Percentiles rank a stretch among this genome's conserved stretches.
These are phyloP conservation scores for Arenaria interpres DNA, from an alignment of 2,113 vertebrate genomes.

Conservation along the genomic window DNA sequence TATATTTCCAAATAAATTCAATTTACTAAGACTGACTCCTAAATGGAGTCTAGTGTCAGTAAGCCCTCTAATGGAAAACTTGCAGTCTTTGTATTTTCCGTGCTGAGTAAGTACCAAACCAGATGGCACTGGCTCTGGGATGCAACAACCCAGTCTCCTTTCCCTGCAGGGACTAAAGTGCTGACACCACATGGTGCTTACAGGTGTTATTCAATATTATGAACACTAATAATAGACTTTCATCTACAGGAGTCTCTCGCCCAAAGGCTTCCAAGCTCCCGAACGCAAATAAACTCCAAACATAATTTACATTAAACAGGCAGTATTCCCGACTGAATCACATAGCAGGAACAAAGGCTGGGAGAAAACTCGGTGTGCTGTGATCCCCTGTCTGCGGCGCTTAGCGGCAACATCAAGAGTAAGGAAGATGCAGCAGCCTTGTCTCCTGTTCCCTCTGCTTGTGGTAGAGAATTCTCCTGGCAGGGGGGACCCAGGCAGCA, in stretches of 20 bases:
- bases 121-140: conserved; percentile 57
- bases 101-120: conserved; percentile 29
- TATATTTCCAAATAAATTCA: conserved; percentile 55
- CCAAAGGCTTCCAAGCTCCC: conserved; percentile 35
- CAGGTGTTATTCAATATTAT: conserved; percentile 53
- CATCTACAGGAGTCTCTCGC: conserved; percentile 33
- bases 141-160: conserved; percentile 9
- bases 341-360: not conserved
- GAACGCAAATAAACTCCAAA: conserved; percentile 59
- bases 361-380: not conserved
- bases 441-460: not conserved
- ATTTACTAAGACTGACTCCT: conserved; percentile 46
- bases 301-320: conserved; percentile 47
- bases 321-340: not conserved
- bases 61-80: conserved; percentile 51
- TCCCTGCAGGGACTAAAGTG: conserved; percentile 19
- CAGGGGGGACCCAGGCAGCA: not conserved
- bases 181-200: conserved; percentile 46
- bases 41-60: conserved; percentile 27
- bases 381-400: not conserved
- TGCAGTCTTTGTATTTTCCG: conserved; percentile 44
- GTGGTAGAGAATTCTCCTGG: not conserved
- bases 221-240: conserved; percentile 55
- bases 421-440: not conserved
- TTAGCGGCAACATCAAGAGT: not conserved